These are phyloP conservation scores for Drosophila neonasuta DNA, from an alignment of 2,888 invertebrate genomes.

Conservation along the genomic window DNA sequence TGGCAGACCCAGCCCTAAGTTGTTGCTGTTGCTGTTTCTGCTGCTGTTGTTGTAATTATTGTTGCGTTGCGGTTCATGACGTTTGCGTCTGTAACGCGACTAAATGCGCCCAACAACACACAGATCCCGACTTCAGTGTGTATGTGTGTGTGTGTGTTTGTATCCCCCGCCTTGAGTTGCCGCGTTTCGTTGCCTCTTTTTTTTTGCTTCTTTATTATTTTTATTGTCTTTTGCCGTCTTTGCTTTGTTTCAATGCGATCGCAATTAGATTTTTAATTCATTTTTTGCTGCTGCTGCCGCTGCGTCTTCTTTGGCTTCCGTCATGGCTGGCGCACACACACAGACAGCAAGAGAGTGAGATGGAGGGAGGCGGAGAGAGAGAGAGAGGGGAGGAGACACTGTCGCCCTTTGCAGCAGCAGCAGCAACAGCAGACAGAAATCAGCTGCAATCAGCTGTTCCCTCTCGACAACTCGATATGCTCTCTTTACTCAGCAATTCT, in stretches of 20 bases:
- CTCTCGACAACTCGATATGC: conserved; percentile 32
- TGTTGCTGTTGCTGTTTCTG: conserved; percentile 46
- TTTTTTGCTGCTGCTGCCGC: conserved; percentile 52
- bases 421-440: conserved; percentile 49
- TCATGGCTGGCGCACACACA: conserved; percentile 65
- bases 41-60: conserved; percentile 74
- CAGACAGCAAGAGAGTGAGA: conserved; percentile 1
- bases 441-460: conserved; percentile 78
- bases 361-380: not conserved
- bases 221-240: conserved; percentile 65
- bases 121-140: conserved; percentile 36
- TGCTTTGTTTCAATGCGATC: conserved; percentile 74
- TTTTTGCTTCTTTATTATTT: conserved; percentile 19
- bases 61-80: conserved; percentile 78
- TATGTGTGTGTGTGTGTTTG: conserved; percentile 17
- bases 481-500: not conserved
- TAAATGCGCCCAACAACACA: conserved; percentile 63
- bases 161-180: conserved; percentile 40
- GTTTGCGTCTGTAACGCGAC: conserved; percentile 72
- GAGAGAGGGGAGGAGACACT: not conserved
- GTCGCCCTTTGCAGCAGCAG: conserved; percentile 36
- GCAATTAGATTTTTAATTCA: conserved; percentile 77
- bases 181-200: conserved; percentile 47
- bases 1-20: conserved; percentile 66
- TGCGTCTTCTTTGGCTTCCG: conserved; percentile 71